These are phyloP conservation scores for Bombycilla garrulus DNA, from an alignment of 2,113 vertebrate species.

Conservation along the genomic window DNA sequence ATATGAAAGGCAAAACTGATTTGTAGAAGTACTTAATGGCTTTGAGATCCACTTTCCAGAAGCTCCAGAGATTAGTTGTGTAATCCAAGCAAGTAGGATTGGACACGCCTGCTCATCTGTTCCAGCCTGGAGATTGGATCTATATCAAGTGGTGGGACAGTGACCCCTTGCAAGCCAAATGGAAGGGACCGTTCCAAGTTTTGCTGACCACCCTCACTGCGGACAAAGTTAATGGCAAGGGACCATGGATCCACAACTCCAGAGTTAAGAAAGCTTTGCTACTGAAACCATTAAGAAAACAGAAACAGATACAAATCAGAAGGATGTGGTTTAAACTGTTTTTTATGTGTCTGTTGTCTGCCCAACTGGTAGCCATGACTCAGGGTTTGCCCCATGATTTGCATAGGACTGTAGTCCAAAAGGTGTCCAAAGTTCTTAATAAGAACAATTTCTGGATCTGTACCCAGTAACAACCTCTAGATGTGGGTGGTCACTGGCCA, in stretches of 20 bases:
- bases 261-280: neutral
- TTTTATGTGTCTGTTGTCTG: neutral
- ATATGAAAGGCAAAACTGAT: neutral
- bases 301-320: neutral
- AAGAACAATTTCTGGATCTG: neutral
- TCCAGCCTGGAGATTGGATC: neutral
- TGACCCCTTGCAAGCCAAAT: neutral
- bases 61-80: neutral
- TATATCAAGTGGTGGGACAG: neutral
- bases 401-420: neutral
- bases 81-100: neutral
- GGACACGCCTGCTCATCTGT: neutral
- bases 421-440: neutral
- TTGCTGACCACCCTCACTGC: neutral
- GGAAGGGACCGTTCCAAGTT: neutral
- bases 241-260: neutral
- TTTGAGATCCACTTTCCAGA: neutral
- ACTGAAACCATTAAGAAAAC: neutral
- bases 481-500: neutral
- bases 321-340: neutral
- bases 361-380: neutral
- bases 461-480: neutral
- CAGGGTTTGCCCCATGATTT: neutral
- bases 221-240: neutral
- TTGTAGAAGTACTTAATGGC: neutral